These are phyloP conservation scores for Cavia aperea DNA, from an alignment of 2,113 vertebrate genomes.

Conservation along the genomic window DNA sequence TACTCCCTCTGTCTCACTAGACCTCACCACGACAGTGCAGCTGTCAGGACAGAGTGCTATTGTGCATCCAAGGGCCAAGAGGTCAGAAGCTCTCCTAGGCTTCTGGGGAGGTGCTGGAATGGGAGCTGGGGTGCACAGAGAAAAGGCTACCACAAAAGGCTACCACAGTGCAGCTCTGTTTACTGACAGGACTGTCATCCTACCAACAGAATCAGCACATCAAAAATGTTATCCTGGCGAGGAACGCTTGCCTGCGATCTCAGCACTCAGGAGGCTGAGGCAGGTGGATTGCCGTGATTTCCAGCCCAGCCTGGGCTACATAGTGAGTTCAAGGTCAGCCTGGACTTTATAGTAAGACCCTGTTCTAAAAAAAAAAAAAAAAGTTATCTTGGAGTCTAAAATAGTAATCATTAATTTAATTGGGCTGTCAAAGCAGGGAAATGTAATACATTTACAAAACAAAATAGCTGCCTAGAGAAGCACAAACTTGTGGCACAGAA, in stretches of 20 bases:
- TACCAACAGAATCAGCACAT: constrained; percentile 8
- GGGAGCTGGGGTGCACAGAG: background rate
- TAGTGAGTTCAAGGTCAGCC: background rate
- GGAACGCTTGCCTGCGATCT: background rate
- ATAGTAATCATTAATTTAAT: background rate
- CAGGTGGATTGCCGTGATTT: background rate
- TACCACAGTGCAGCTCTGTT: constrained; percentile 11
- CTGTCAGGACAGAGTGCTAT: background rate
- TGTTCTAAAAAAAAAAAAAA: background rate
- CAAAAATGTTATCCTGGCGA: background rate
- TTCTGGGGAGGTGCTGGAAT: background rate
- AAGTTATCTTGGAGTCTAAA: background rate
- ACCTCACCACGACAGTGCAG: background rate
- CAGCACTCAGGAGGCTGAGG: background rate
- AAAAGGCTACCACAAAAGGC: background rate
- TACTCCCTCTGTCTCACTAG: background rate
- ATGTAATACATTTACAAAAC: background rate
- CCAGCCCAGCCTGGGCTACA: background rate
- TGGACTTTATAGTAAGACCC: background rate
- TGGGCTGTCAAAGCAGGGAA: constrained; percentile 1
- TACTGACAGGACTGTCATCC: background rate
- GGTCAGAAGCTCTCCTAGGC: background rate
- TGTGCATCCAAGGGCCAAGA: background rate
- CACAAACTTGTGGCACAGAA: background rate
- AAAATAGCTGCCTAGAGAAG: constrained; percentile 5